phyloP scores from a whole-genome alignment of 2,113 vertebrate species.

The Syrrhaptes paradoxus region DNA sequence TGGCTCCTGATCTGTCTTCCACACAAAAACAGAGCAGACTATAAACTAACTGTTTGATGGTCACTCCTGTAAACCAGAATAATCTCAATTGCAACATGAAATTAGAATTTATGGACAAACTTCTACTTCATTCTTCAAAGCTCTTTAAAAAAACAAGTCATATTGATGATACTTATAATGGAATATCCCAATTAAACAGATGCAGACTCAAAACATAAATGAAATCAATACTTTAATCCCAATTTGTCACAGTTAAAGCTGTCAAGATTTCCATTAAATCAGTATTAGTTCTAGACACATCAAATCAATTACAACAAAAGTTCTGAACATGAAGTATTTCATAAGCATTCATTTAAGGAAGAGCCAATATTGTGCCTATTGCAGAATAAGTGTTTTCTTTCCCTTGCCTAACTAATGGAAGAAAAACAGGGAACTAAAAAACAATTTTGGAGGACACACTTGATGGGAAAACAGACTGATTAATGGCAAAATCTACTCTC shows the following conservation, averaged over 20 bases:
- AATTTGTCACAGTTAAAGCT: not conserved
- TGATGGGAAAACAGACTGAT: not conserved
- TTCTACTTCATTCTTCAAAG: not conserved
- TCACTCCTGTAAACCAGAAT: not conserved
- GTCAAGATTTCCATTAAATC: not conserved
- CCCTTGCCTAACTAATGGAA: not conserved
- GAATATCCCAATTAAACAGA: not conserved
- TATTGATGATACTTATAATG: not conserved
- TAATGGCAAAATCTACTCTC: not conserved
- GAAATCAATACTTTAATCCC: not conserved
- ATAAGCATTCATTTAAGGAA: not conserved
- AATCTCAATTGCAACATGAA: not conserved
- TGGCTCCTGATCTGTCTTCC: not conserved
- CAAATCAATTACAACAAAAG: not conserved
- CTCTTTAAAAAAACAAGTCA: not conserved
- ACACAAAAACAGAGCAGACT: not conserved
- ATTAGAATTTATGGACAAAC: not conserved
- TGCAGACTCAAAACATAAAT: not conserved
- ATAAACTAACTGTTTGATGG: not conserved
- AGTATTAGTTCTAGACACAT: not conserved
- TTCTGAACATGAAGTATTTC: not conserved
- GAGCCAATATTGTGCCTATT: not conserved
- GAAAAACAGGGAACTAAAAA: not conserved
- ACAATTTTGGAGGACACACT: not conserved
- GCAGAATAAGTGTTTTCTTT: not conserved